Conservation (phyloP, 1,140 invertebrate genomes). For the Apolygus lucorum region DNA sequence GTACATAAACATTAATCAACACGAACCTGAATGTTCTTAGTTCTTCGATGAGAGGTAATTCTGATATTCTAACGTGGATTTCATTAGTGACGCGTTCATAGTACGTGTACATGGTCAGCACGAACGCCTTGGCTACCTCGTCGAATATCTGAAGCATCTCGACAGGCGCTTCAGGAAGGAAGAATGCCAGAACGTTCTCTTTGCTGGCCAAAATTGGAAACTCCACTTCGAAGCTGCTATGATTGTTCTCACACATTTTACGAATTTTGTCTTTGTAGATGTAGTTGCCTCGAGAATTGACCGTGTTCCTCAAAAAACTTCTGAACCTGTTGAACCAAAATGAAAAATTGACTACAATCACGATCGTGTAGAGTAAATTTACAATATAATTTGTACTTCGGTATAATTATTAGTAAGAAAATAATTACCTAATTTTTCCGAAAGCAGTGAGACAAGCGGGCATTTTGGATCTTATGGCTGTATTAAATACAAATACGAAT, state of each 20-base stretch:
- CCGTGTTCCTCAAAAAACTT: constrained; percentile 85
- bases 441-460: too few species aligned
- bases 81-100: constrained; percentile 90
- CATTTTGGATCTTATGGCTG: too few species aligned
- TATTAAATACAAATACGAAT: too few species aligned
- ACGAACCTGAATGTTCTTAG: constrained; percentile 85
- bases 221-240: constrained; percentile 86
- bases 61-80: constrained; percentile 89
- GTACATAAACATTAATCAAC: too few species aligned
- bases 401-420: too few species aligned
- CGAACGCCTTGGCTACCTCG: constrained; percentile 85
- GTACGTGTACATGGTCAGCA: constrained; percentile 89
- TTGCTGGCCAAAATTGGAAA: constrained; percentile 82
- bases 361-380: too few species aligned
- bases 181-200: constrained; percentile 91
- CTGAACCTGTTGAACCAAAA: constrained; percentile 58
- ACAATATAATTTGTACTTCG: too few species aligned
- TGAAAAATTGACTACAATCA: too few species aligned
- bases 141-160: constrained; percentile 95
- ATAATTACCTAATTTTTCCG: too few species aligned
- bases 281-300: constrained; percentile 62
- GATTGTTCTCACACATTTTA: constrained; percentile 88
- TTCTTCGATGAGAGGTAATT: constrained; percentile 93
- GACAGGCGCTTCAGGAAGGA: constrained; percentile 91
- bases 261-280: constrained; percentile 89